Conservation (phyloP, 2,888 invertebrate species). For the Steinernema hermaphroditum region DNA sequence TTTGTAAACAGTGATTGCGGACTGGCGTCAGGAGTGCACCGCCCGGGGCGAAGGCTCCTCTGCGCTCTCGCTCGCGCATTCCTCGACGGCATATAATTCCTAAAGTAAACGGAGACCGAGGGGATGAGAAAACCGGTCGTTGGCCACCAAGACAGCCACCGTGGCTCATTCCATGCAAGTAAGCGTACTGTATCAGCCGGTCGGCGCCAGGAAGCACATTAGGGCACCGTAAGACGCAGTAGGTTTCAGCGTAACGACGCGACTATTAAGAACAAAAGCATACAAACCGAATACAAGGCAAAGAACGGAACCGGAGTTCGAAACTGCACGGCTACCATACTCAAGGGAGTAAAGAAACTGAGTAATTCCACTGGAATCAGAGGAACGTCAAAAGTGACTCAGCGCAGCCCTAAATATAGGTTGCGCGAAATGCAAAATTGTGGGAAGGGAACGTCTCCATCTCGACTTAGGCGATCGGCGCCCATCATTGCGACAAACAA, state of each 20-base stretch:
- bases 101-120: slow-evolving; percentile 22
- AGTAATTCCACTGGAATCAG: too few species aligned
- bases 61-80: too few species aligned
- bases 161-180: slow-evolving; percentile 27
- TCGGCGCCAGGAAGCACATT: not conserved
- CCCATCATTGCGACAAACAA: slow-evolving; percentile 27
- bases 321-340: too few species aligned
- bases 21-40: slow-evolving; percentile 9
- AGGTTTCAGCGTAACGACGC: not conserved
- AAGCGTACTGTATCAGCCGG: slow-evolving; percentile 28
- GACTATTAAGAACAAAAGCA: slow-evolving; percentile 16
- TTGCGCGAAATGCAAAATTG: slow-evolving; percentile 16
- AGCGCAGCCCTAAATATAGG: not conserved
- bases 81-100: slow-evolving; percentile 27
- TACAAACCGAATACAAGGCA: not conserved
- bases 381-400: not conserved
- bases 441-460: slow-evolving; percentile 22
- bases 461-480: slow-evolving; percentile 13
- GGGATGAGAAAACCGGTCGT: slow-evolving; percentile 29
- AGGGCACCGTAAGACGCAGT: not conserved
- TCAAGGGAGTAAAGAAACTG: too few species aligned
- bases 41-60: not conserved
- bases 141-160: not conserved
- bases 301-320: too few species aligned
- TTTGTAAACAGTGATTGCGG: slow-evolving; percentile 30